Base-by-base conservation (phyloP, 1,140 invertebrate genomes). In the Dinothrombium tinctorium region DNA sequence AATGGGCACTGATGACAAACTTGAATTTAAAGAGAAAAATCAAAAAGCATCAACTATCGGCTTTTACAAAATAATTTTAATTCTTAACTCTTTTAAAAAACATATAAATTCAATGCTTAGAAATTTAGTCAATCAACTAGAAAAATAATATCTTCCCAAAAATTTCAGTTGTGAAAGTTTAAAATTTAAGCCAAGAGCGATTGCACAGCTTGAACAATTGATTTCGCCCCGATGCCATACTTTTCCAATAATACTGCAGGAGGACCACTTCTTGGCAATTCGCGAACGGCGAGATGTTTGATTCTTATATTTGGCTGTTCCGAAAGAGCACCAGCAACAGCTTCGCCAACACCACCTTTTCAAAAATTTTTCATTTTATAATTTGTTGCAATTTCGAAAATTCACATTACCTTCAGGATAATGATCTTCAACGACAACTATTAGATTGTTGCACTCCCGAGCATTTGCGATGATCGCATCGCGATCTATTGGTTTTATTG, bases 381-480 rank as follows among this genome's bases (percentile, higher is more conserved):
- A 37, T 6, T 37, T 37, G 6, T 19, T 28, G n/a, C n/a, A n/a
- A 28, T 8, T 28, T 8, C 2, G 24, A 37, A 12, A 31, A 33
- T 11, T 41, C 49, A n/a, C n/a, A n/a, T n/a, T n/a, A 79, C 77
- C 82, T 62, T 84, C 75, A 33, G 74, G 67, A 56, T 98, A 99
- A 61, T 99, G 92, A 62, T 99, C 92, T 57, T 99, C 92, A 4
- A 94, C 83, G 22, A 86, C 86, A 32, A 99, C 52, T 26, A 96
- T 69, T 20, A 70, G 67, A 0, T 84, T 84, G 25, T 75, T 76
- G 43, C 69, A 73, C 36, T 75, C 71, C 36, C 69, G 68, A 9
- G 86, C 87, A 56, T 86, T 71, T 33, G 67, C 61, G 32, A 79
- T 60, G 23, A 99, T 72, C 0, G 71, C 65, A 2, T 67, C 66